Percentiles rank a stretch among this genome's conserved stretches.
phyloP scores from a whole-genome alignment of 1,140 invertebrate species.

The Drosophila oshimai region DNA sequence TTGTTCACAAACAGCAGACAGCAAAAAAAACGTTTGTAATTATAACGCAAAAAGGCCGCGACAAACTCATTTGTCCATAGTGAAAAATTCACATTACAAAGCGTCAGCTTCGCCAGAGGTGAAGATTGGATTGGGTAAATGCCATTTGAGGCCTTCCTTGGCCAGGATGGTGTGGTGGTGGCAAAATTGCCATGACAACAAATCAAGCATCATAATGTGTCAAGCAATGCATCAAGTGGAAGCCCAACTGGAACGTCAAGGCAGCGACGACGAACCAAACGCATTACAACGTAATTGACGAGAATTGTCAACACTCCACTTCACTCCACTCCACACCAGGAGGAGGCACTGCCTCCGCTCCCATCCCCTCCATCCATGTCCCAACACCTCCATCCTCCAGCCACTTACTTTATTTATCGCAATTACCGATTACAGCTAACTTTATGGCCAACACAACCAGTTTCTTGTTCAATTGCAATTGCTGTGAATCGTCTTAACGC shows the following conservation, averaged over 20 bases:
- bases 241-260: slow-evolving; percentile 44
- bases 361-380: not conserved
- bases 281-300: slow-evolving; percentile 80
- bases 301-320: slow-evolving; percentile 73
- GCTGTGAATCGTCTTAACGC: slow-evolving; percentile 49
- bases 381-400: slow-evolving; percentile 4
- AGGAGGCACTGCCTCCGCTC: not conserved
- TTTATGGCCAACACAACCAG: slow-evolving; percentile 37
- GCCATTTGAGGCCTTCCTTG: slow-evolving; percentile 64
- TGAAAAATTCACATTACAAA: slow-evolving; percentile 74
- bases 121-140: slow-evolving; percentile 38
- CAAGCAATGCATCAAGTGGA: slow-evolving; percentile 77
- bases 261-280: slow-evolving; percentile 30
- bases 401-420: slow-evolving; percentile 55
- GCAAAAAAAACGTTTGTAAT: slow-evolving; percentile 57
- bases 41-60: slow-evolving; percentile 77
- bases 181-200: slow-evolving; percentile 78
- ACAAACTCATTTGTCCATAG: slow-evolving; percentile 78
- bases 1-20: slow-evolving; percentile 23
- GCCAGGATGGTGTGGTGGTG: slow-evolving; percentile 64
- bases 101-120: slow-evolving; percentile 1
- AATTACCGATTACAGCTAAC: slow-evolving; percentile 67
- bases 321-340: not conserved
- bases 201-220: slow-evolving; percentile 81
- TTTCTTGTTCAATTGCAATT: slow-evolving; percentile 47